Percentiles rank a stretch among this genome's conserved stretches.
phyloP scores from a whole-genome alignment of 2,888 invertebrate species.

The Callinectes sapidus region DNA sequence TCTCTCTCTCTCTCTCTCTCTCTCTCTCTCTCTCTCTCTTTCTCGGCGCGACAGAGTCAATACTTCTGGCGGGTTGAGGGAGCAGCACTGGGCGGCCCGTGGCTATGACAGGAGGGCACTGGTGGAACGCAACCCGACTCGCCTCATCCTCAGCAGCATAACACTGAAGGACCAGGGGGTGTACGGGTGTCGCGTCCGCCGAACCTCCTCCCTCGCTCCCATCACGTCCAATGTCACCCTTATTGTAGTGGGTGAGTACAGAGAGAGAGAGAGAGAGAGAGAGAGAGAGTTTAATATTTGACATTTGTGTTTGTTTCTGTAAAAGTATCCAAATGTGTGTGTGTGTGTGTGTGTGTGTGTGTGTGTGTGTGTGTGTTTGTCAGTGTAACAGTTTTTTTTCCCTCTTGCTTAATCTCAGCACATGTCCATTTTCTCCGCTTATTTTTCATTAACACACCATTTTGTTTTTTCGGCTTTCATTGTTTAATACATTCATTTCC shows the following conservation, averaged over 20 bases:
- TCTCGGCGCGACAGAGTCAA: constrained; percentile 10
- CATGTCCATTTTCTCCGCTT: neutral
- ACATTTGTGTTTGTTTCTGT: neutral
- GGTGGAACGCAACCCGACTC: neutral
- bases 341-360: neutral
- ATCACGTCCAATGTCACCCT: neutral
- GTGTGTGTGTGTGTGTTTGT: neutral
- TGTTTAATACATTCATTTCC: too few species aligned
- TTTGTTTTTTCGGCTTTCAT: neutral
- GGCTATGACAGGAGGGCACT: constrained; percentile 24
- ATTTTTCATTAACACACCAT: neutral
- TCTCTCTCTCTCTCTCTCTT: neutral
- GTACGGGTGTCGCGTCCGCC: neutral
- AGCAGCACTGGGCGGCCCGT: constrained; percentile 17
- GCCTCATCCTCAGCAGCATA: neutral
- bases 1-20: neutral
- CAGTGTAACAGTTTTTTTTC: neutral
- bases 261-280: neutral
- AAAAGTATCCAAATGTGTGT: neutral
- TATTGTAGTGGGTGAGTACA: neutral
- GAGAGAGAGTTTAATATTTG: neutral
- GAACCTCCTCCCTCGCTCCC: neutral
- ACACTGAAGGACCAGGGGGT: neutral
- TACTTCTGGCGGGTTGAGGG: neutral
- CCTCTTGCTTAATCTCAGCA: too few species aligned